These are phyloP conservation scores for Atrina japonica DNA, from an alignment of 2,888 invertebrate genomes.

Conservation along the genomic window DNA sequence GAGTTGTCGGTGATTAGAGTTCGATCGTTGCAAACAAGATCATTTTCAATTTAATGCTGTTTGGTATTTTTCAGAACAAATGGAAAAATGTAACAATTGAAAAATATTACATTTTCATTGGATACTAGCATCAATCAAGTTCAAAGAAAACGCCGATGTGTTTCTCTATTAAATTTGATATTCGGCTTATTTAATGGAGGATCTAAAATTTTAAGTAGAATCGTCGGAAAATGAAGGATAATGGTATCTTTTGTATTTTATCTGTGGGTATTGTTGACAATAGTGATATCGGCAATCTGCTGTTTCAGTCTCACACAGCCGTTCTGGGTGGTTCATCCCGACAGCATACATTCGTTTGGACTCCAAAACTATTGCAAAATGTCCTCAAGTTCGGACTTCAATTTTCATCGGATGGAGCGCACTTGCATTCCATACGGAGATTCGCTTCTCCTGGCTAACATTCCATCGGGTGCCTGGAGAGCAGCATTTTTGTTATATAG, in stretches of 20 bases:
- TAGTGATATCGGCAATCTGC: conserved; percentile 78
- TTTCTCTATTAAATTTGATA: too few species aligned
- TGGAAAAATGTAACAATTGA: too few species aligned
- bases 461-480: conserved; percentile 77
- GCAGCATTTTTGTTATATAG: conserved; percentile 76
- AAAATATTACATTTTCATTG: too few species aligned
- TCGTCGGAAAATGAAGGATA: conserved; percentile 22
- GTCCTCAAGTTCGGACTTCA: conserved; percentile 37
- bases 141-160: too few species aligned
- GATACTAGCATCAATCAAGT: too few species aligned
- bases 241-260: conserved; percentile 52
- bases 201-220: too few species aligned
- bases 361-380: conserved; percentile 69
- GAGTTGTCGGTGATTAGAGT: too few species aligned
- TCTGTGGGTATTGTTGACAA: conserved; percentile 79
- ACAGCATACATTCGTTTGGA: conserved; percentile 70
- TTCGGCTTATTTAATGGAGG: too few species aligned
- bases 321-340: conserved; percentile 79
- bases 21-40: too few species aligned
- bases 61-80: too few species aligned
- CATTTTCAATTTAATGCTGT: too few species aligned
- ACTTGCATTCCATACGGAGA: conserved; percentile 68
- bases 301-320: conserved; percentile 80
- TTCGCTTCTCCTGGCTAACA: conserved; percentile 60
- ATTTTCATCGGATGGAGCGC: conserved; percentile 14